Base-by-base conservation (phyloP, 2,113 vertebrate species). In the Pomatorhinus ruficollis region DNA sequence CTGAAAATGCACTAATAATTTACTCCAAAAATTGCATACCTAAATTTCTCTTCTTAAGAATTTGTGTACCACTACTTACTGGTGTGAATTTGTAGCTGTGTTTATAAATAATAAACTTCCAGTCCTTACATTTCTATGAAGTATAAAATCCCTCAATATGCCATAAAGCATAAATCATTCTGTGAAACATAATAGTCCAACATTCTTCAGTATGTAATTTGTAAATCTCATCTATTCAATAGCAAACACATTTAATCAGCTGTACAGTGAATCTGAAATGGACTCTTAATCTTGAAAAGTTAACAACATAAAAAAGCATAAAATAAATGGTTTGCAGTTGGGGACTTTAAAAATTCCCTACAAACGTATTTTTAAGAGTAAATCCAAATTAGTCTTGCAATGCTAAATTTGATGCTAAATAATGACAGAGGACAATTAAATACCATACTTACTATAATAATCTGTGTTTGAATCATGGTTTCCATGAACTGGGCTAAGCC, bases 391-490 rank as follows among this genome's bases (percentile, higher is more conserved):
- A 97, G 89, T 97, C 97, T 97, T 96, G 87, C 93, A 95, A 96
- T 95, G 92, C 92, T 95, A 97, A 97, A 97, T 95, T 97, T 97
- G 95, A 96, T 87, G 95, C 94, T 96, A 89, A 97, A 98, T 97
- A 97, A 98, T 97, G 84, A 90, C 89, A 97, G 95, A 98, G 95
- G 84, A 97, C 60, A 97, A 98, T 97, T 97, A 97, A 98, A 98
- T 97, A 95, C 95, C 94, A 97, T 79, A 95, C 98, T 97, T 97
- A 89, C 97, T 97, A 90, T 97, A 98, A 98, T 98, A 98, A 98
- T 98, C 96, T 90, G 78, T 96, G 82, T 94, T 97, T 98, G 97
- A 98, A 98, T 97, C 97, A 96, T 97, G 96, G 96, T 95, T 98
- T 97, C 92, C 93, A 87, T 97, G 97, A 96, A 98, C 98, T 96